Percentiles rank a stretch among this genome's conserved stretches.
phyloP scores from a whole-genome alignment of 1,140 invertebrate species.

The Danaus plexippus region DNA sequence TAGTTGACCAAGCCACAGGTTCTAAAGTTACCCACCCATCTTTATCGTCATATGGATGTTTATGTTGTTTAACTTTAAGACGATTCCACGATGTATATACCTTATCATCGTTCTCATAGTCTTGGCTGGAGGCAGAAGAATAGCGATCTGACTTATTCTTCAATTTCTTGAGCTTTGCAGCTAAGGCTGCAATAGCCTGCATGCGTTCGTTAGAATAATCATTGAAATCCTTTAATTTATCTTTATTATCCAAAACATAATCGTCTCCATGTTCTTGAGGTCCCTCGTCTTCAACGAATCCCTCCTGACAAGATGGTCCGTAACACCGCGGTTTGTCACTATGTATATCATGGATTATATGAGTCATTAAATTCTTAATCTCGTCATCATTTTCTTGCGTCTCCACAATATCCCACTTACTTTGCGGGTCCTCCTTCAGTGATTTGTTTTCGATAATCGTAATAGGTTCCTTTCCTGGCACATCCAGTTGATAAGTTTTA shows the following conservation, averaged over 20 bases:
- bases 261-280: conserved; percentile 73
- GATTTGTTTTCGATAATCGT: conserved; percentile 68
- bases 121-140: conserved; percentile 37
- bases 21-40: conserved; percentile 84
- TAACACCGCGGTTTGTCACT: conserved; percentile 53
- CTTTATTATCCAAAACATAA: conserved; percentile 71
- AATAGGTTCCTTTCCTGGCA: conserved; percentile 70
- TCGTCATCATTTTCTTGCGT: conserved; percentile 43
- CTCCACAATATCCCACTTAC: conserved; percentile 35
- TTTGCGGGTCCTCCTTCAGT: conserved; percentile 15
- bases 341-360: conserved; percentile 49
- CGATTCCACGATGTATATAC: conserved; percentile 68
- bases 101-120: conserved; percentile 47
- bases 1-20: conserved; percentile 83
- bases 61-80: conserved; percentile 70
- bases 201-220: conserved; percentile 59
- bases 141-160: conserved; percentile 48
- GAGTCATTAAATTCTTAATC: conserved; percentile 64
- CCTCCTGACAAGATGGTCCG: conserved; percentile 66
- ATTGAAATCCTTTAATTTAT: conserved; percentile 72
- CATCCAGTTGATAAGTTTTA: conserved; percentile 63
- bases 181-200: conserved; percentile 58
- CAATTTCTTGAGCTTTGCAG: conserved; percentile 54
- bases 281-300: conserved; percentile 40
- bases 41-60: conserved; percentile 77